phyloP scores from a whole-genome alignment of 2,113 vertebrate species.

The Dasyornis broadbenti region DNA sequence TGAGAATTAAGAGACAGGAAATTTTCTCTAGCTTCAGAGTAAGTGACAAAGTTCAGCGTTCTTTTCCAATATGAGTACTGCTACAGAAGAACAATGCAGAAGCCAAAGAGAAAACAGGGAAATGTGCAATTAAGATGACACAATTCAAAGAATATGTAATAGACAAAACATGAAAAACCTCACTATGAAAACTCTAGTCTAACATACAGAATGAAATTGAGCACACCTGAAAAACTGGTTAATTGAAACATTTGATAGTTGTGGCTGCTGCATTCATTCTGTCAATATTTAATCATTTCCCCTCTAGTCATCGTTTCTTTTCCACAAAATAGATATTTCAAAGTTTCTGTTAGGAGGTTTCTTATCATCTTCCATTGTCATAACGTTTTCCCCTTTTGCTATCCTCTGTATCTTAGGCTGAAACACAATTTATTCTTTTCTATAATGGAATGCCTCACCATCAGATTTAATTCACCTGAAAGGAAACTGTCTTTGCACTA shows the following conservation, averaged over 20 bases:
- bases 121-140: neutral
- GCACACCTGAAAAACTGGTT: neutral
- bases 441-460: neutral
- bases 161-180: neutral
- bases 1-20: neutral
- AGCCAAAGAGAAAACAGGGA: neutral
- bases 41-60: neutral
- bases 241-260: neutral
- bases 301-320: neutral
- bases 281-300: neutral
- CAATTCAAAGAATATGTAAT: neutral
- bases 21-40: neutral
- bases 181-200: neutral
- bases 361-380: neutral
- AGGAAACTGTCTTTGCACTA: neutral
- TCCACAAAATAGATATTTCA: neutral
- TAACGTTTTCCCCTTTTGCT: neutral
- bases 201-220: neutral
- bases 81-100: neutral
- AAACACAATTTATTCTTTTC: neutral
- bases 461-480: neutral
- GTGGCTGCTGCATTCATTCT: neutral
- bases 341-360: neutral
- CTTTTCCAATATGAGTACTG: neutral
- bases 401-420: neutral